Base-by-base conservation (phyloP, 2,113 vertebrate species). In the Microcebus griseorufus region DNA sequence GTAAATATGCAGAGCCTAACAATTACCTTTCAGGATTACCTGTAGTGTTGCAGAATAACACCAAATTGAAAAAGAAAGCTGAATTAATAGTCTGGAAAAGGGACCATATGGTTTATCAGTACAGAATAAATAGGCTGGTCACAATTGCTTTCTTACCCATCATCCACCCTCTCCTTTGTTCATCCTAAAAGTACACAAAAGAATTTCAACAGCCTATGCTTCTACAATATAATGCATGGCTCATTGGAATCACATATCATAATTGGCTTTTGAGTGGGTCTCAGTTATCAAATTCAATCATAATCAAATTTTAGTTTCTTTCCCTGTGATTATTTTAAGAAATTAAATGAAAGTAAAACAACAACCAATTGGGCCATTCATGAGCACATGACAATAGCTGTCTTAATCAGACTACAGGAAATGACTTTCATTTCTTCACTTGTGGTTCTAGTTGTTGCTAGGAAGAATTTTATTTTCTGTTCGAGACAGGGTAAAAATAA, bases 211-310 rank as follows among this genome's bases (percentile, higher is more conserved):
- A 80, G 14, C 12, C 4, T 60, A 18, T 34, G 1, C 8, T 12
- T 32, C 18, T 6, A 39, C 4, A 6, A 20, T 23, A 10, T 34
- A 48, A 45, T 22, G 2, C 11, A 1, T 22, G 22, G 13, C 0
- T 65, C 4, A 39, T 22, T 48, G 23, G 39, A 37, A 32, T 37
- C 62, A 39, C 13, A 23, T 34, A 9, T 25, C 39, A 65, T 69
- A 48, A 42, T 32, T 12, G 3, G 27, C 14, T 70, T 22, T n/a
- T 78, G 37, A 32, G 23, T 42, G 14, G 39, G 9, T 42, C 27
- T 87, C 67, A 6, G 13, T 84, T 84, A 84, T 60, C 14, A 86
- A 55, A 62, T 14, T 4, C 5, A 51, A 51, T 23, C 51, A 23
- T 23, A 39, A 55, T 22, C 27, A 75, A 45, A 23, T 67, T 14